Percentiles rank a stretch among this genome's conserved stretches.
These are phyloP conservation scores for Neoascia interrupta DNA, from an alignment of 2,888 invertebrate genomes.

Conservation along the genomic window DNA sequence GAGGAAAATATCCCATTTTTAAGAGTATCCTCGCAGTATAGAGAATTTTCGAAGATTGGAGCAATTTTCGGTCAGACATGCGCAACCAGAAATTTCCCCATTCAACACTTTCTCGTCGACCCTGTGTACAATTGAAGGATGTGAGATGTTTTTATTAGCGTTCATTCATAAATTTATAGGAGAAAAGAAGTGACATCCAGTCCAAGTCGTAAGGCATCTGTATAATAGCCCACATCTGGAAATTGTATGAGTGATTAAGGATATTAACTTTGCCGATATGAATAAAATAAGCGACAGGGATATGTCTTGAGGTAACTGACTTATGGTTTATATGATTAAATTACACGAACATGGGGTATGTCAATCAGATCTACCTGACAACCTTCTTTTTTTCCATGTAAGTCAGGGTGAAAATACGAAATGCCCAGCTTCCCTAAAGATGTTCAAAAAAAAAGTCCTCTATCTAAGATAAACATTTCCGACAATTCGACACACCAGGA, in stretches of 20 bases:
- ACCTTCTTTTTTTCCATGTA: no score
- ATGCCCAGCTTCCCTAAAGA: no score
- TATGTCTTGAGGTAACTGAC: no score
- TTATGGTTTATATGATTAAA: no score
- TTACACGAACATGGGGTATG: no score
- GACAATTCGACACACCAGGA: no score
- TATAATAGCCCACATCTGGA: not conserved
- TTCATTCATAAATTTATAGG: slow-evolving; percentile 61
- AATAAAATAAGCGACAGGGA: not conserved
- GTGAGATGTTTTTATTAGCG: slow-evolving; percentile 13
- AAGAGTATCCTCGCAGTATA: slow-evolving; percentile 29
- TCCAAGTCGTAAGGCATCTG: slow-evolving; percentile 9
- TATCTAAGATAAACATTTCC: no score
- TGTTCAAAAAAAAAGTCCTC: no score
- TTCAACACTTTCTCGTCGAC: slow-evolving; percentile 34
- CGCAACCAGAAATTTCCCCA: slow-evolving; percentile 11
- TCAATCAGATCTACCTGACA: no score
- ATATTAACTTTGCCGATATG: slow-evolving; percentile 11
- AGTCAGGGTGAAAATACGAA: no score
- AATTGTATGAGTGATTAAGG: slow-evolving; percentile 46
- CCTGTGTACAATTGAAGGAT: not conserved
- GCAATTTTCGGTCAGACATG: slow-evolving; percentile 44
- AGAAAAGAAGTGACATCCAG: slow-evolving; percentile 45
- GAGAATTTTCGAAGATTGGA: slow-evolving; percentile 51
- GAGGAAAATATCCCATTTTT: slow-evolving; percentile 31